Base-by-base conservation (phyloP, 2,113 vertebrate genomes). In the Alligator sinensis region DNA sequence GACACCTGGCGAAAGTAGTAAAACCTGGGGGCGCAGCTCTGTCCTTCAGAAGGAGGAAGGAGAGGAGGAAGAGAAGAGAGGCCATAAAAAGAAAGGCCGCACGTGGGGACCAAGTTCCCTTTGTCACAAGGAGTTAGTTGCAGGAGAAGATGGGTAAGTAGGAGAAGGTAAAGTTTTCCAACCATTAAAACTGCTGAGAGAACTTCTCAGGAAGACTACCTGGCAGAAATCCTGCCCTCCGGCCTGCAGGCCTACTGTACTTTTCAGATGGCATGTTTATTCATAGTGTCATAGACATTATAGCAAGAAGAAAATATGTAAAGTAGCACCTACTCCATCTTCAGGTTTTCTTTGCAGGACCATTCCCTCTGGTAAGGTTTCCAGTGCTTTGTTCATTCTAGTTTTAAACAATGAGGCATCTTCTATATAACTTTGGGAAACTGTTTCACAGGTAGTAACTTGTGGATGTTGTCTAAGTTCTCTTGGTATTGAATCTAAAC, bases 1-100 rank as follows among this genome's bases (percentile, higher is more conserved):
- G 94, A 99, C 99, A 88, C 99, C 99, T 21, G 98, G 98, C 6
- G 99, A 99, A 93, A 98, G 98, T 82, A 98, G 97, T 88, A 98
- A 98, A 91, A 98, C 98, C 0, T 99, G 99, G 98, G 98, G 98
- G 62, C 98, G 98, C 88, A 98, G 86, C 95, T 97, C 98, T 22
- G 97, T 97, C 21, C 93, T 98, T 80, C 98, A 98, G 21, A 98
- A 97, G 83, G 99, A 99, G 6, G 99, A 99, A 68, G 99, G 98
- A 75, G 98, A 98, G 0, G 99, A 99, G 58, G 98, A 98, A 47
- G 99, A 99, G 91, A 99, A 98, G 97, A 99, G 98, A 94, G 98
- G 98, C 21, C 98, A 98, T 60, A 99, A 99, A 96, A 99, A 99
- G 95, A 99, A 99, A 92, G 98, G 99, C 16, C 97, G 99, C 27